These are phyloP conservation scores for Delphinus delphis DNA, from an alignment of 2,113 vertebrate genomes.

Conservation along the genomic window DNA sequence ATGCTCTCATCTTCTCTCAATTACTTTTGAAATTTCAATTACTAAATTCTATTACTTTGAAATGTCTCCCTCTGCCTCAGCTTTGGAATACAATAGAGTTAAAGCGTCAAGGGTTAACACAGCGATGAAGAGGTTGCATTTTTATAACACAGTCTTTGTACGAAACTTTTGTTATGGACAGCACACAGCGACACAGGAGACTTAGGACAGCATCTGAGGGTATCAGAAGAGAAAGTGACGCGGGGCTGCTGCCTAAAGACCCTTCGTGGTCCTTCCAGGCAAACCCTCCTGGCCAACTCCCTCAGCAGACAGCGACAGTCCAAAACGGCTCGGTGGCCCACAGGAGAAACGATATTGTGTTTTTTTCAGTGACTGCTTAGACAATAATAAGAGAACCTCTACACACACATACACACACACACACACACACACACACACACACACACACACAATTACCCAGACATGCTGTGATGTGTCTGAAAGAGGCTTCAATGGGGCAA, in stretches of 20 bases:
- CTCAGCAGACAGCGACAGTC: background rate
- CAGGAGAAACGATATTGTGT: fast-evolving
- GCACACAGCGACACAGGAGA: background rate
- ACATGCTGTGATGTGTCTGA: background rate
- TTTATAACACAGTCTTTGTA: background rate
- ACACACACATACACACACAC: too few relatives aligned
- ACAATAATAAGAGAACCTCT: background rate
- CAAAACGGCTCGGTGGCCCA: background rate
- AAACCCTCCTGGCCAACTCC: background rate
- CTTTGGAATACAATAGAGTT: background rate
- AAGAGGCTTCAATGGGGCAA: background rate
- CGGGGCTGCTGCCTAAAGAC: fast-evolving
- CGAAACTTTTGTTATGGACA: background rate
- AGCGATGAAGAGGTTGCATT: background rate
- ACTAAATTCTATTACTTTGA: constrained; percentile 37
- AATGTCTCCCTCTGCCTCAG: background rate
- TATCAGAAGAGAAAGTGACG: background rate
- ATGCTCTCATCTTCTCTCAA: background rate
- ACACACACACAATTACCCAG: background rate
- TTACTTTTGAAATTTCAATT: constrained; percentile 47
- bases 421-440: too few relatives aligned
- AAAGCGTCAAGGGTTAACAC: background rate
- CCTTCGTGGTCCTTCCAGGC: background rate
- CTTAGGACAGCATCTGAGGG: background rate
- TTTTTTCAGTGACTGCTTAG: background rate